Conservation (phyloP, 2,888 invertebrate species). For the Aphrophora alni region DNA sequence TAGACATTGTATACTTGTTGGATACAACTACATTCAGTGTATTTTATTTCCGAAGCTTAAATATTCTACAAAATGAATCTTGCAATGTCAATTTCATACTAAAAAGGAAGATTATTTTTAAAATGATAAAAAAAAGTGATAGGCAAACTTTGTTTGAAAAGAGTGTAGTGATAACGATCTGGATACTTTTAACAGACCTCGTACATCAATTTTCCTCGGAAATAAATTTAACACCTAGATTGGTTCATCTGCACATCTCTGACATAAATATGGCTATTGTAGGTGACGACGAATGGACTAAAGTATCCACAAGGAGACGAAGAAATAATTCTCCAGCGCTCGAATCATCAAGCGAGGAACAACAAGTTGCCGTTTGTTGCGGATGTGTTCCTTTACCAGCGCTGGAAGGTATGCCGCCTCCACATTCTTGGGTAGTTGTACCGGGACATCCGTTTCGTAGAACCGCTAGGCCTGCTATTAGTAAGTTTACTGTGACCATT, state of each 20-base stretch:
- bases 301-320: conserved; percentile 31
- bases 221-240: too few species aligned
- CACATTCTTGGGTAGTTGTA: neutral
- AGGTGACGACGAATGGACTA: conserved; percentile 46
- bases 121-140: too few species aligned
- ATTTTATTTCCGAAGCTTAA: too few species aligned
- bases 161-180: too few species aligned
- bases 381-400: neutral
- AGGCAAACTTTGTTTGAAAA: too few species aligned
- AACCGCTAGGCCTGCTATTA: neutral
- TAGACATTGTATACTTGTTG: too few species aligned
- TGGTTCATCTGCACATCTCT: neutral
- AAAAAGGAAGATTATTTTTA: too few species aligned
- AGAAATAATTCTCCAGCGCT: neutral
- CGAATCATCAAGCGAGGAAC: neutral
- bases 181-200: neutral
- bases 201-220: neutral
- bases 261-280: neutral
- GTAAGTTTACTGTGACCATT: neutral
- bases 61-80: too few species aligned
- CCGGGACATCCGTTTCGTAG: neutral
- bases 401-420: neutral
- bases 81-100: too few species aligned
- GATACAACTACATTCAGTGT: too few species aligned
- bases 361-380: neutral